A percentile compares a stretch with the other conserved stretches of the same genome.
phyloP scores from a whole-genome alignment of 2,113 vertebrate species.

The Sakesphorus luctuosus region DNA sequence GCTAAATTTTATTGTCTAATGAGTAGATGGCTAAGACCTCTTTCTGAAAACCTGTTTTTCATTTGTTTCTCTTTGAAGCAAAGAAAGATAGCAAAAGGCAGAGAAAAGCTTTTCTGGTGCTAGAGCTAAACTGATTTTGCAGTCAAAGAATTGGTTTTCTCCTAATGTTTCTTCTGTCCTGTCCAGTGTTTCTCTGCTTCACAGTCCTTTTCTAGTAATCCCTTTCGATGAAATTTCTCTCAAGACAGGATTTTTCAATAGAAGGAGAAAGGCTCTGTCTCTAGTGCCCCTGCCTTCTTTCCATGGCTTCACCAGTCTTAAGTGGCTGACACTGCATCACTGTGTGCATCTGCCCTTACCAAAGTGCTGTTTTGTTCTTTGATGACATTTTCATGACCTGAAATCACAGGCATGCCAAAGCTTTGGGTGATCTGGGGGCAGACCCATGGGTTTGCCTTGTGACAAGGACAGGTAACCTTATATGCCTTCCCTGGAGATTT shows the following conservation, averaged over 20 bases:
- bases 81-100: not conserved
- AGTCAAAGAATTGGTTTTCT: not conserved
- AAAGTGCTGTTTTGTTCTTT: not conserved
- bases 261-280: not conserved
- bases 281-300: not conserved
- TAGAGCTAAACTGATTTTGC: not conserved
- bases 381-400: not conserved
- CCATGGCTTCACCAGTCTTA: not conserved
- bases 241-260: not conserved
- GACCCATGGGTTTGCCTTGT: not conserved
- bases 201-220: not conserved
- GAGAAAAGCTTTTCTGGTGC: not conserved
- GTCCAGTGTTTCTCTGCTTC: not conserved
- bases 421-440: fast-evolving
- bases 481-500: not conserved
- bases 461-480: not conserved
- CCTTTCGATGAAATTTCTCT: not conserved
- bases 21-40: not conserved
- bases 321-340: not conserved
- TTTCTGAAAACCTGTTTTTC: not conserved
- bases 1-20: not conserved
- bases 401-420: not conserved
- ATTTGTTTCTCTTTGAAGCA: not conserved
- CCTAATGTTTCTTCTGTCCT: not conserved
- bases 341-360: not conserved